Evolutionary conservation across 2,113 vertebrate species (phyloP), one percentile per base, ranked within the genome.

Genomic region (Coptodon bakossiorum): DNA sequence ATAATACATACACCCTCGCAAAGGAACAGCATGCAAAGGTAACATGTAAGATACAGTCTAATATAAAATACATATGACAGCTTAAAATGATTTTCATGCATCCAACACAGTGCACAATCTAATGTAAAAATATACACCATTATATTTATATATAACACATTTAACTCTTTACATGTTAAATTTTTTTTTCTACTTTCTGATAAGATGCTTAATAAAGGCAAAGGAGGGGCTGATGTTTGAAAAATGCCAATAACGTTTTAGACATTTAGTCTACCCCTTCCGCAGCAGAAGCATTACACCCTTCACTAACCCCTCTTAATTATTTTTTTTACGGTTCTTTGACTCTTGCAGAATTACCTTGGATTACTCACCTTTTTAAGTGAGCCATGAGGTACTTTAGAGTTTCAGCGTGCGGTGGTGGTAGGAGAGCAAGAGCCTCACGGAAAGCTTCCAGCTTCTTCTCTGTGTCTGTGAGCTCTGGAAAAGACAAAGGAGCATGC

Each of bases 381-480:
- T 99, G 99, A 1, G 97, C 98, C 98, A 99, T 99, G 93, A 99
- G 98, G 96, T 98, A 99, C 88, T 98, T 97, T 78, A 99, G 94
- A 1, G 98, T 99, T 95, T 99, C 99, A 94, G 96, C 97, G 97
- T 99, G 99, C 13, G 99, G 98, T 31, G 97, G 98, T 0, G 99
- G 98, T 92, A 99, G 95, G 82, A 98, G 96, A 90, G 97, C 97
- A 83, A 99, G 96, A 11, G 98, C 98, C 93, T 99, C 98, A 0
- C 98, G 97, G 86, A 99, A 97, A 76, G 97, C 97, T 93, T 99
- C 98, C 91, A 99, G 93, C 86, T 98, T 98, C 95, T 99, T 98
- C 10, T 99, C 98, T 2, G 96, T 95, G 81, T 99, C 97, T 61
- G 97, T 94, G 76, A 98, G 95, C 96, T 99, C 99, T 99, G 94